Percentiles rank a stretch among this genome's conserved stretches.
Evolutionary conservation across 2,797 vertebrate genomes (phyloP).

Genomic region (Oryzias sinensis): DNA sequence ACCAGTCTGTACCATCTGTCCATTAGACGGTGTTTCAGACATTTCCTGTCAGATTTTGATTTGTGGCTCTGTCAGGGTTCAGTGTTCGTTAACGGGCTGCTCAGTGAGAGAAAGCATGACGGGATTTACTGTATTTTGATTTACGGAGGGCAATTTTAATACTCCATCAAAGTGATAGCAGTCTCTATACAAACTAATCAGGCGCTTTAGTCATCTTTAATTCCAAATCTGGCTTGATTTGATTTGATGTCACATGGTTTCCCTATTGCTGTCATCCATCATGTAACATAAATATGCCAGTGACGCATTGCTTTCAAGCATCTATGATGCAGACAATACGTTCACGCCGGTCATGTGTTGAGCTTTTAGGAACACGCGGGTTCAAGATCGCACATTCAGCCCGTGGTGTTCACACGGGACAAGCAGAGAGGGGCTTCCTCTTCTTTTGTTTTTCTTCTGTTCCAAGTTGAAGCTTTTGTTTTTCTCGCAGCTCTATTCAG

Average conservation of each 20-base stretch:
- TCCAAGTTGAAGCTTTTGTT: too few relatives aligned
- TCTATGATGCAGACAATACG: too few relatives aligned
- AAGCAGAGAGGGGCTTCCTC: too few relatives aligned
- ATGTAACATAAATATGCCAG: not conserved
- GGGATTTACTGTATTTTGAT: not conserved
- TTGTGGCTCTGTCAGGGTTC: constrained; percentile 16
- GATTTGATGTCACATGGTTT: constrained; percentile 12
- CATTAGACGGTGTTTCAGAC: constrained; percentile 18
- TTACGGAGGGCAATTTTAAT: not conserved
- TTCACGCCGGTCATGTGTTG: too few relatives aligned
- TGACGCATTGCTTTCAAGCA: too few relatives aligned
- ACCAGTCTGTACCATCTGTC: constrained; percentile 23
- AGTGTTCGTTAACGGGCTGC: constrained; percentile 11
- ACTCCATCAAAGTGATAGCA: constrained; percentile 1
- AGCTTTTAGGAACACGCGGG: too few relatives aligned
- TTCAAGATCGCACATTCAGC: too few relatives aligned
- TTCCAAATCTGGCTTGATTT: constrained; percentile 20
- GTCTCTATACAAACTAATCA: constrained; percentile 3
- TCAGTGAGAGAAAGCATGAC: constrained; percentile 3
- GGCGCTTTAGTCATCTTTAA: constrained; percentile 10
- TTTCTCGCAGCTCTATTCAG: too few relatives aligned
- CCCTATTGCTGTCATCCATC: not conserved
- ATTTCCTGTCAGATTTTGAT: constrained; percentile 22
- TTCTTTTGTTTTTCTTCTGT: too few relatives aligned
- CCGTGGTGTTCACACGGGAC: too few relatives aligned